Percentiles rank a stretch among this genome's conserved stretches.
These are phyloP conservation scores for Adelosebastes latens DNA, from an alignment of 2,797 vertebrate genomes.

Conservation along the genomic window DNA sequence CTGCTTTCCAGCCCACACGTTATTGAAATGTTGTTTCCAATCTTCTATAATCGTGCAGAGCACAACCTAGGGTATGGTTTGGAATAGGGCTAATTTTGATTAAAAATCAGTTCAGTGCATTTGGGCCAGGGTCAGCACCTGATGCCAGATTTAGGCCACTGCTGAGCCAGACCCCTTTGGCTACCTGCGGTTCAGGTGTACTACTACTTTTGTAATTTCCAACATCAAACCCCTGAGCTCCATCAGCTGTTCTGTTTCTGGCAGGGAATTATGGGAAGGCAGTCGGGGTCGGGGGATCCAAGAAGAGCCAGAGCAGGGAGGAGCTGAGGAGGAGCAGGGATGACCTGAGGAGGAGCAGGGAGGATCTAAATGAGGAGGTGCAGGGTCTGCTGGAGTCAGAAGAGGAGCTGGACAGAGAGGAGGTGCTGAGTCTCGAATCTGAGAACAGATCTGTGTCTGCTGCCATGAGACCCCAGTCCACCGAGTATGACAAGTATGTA, in stretches of 20 bases:
- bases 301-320: constrained; percentile 72
- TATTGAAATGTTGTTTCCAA: neutral
- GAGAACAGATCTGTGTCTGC: constrained; percentile 82
- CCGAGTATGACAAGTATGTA: constrained; percentile 86
- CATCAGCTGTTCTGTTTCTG: constrained; percentile 12
- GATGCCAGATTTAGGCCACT: neutral
- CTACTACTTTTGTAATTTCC: neutral
- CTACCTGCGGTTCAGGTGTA: neutral
- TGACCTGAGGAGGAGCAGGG: constrained; percentile 77
- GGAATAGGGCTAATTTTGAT: neutral
- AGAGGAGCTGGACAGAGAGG: constrained; percentile 75
- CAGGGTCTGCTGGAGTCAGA: constrained; percentile 77
- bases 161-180: neutral
- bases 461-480: constrained; percentile 82
- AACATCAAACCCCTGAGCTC: neutral
- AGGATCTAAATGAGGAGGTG: constrained; percentile 67
- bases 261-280: constrained; percentile 90
- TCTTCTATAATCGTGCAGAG: neutral
- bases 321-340: constrained; percentile 69
- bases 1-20: neutral
- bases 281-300: constrained; percentile 74
- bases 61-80: neutral
- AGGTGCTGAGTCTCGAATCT: constrained; percentile 62
- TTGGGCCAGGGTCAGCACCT: neutral
- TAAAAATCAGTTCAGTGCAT: neutral